Evolutionary conservation across 2,797 vertebrate genomes (phyloP), one percentile per base, ranked within the genome.

Genomic region (Poeciliopsis paucimaculata): DNA sequence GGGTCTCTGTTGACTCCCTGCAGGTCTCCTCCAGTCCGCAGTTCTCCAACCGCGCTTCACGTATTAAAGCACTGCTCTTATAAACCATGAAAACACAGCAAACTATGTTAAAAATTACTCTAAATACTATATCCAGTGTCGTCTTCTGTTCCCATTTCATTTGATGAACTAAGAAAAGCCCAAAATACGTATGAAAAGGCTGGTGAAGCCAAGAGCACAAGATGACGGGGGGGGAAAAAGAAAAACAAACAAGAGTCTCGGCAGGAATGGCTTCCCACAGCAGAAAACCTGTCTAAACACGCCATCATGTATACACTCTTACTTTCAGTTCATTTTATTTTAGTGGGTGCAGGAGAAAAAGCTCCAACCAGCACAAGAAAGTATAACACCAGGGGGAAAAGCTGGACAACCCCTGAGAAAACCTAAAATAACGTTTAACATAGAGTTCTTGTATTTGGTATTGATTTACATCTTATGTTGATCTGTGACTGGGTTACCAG

Each of bases 1-100:
- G 86, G 43, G 84, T 75, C 84, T 81, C 75, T 51, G 34, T n/a
- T 39, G 74, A 83, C 77, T 74, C 82, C 82, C 80, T 77, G 75
- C 75, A 43, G 46, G 47, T 72, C 39, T 31, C 60, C 78, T 70
- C 39, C n/a, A 41, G 53, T 49, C 9, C 28, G 66, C 60, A 62
- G n/a, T 45, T n/a, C 55, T 76, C 26, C 41, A 60, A 31, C 47
- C 36, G 8, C 6, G 39, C 15, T 64, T 31, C 20, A 68, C 26
- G 12, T 46, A 73, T 41, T 43, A 72, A 36, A 64, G 16, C 72
- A n/a, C 36, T 75, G 43, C 46, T 75, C 79, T 15, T 49, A 41
- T 20, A 28, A 73, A 73, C 49, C 7, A 51, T 36, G 7, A 8
- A 75, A 12, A 77, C 28, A 57, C 10, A 6, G 7, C 2, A 53